Conservation (phyloP, 2,888 invertebrate species). For the Vesta saturnalis region DNA sequence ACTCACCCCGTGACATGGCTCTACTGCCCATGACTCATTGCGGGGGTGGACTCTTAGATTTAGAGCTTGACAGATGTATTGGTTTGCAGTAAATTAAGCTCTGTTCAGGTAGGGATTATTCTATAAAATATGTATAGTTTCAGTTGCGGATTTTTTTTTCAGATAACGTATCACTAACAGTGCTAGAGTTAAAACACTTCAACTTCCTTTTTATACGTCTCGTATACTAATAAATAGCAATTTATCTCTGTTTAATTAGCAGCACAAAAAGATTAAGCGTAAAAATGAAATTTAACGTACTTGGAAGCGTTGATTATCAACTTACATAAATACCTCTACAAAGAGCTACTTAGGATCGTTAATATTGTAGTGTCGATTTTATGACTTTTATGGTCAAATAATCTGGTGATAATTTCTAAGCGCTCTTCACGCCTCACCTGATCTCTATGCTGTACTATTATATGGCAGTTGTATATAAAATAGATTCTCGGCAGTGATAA, state of each 20-base stretch:
- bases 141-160: constrained; percentile 8
- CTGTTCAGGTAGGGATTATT: constrained; percentile 41
- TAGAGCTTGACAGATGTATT: constrained; percentile 48
- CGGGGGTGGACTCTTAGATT: constrained; percentile 47
- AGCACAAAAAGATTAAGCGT: too few species aligned
- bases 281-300: too few species aligned
- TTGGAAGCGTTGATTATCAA: background rate
- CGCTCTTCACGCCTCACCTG: background rate
- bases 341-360: background rate
- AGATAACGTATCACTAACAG: background rate
- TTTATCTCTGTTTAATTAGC: too few species aligned
- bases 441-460: too few species aligned
- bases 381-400: background rate
- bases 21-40: constrained; percentile 46
- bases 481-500: too few species aligned
- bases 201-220: background rate
- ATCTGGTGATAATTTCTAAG: background rate
- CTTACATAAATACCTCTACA: background rate
- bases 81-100: constrained; percentile 44
- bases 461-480: too few species aligned
- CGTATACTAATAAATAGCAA: background rate
- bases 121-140: constrained; percentile 27
- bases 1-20: constrained; percentile 39
- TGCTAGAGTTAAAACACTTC: background rate
- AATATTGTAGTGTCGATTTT: background rate